Evolutionary conservation across 2,888 invertebrate genomes (phyloP).

Genomic region (Heliconius charithonia): DNA sequence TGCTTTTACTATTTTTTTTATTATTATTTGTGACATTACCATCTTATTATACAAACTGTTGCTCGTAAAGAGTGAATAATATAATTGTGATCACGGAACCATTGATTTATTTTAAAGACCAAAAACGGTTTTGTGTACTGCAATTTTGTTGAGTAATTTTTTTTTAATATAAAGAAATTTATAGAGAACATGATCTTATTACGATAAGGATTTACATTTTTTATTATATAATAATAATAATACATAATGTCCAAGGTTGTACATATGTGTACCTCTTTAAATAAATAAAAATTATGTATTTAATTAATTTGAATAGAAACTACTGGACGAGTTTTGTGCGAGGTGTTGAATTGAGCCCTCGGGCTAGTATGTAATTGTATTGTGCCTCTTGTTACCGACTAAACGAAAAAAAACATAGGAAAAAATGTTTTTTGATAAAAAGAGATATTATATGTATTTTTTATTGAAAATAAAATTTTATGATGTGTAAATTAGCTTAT

Average conservation of each 20-base stretch:
- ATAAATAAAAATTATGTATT: slow-evolving; percentile 12
- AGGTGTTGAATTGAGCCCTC: slow-evolving; percentile 2
- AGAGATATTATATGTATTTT: slow-evolving; percentile 78
- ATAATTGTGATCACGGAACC: slow-evolving; percentile 78
- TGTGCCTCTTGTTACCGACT: slow-evolving; percentile 82
- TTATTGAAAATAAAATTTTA: slow-evolving; percentile 75
- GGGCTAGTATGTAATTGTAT: slow-evolving; percentile 56
- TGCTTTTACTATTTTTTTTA: slow-evolving; percentile 25
- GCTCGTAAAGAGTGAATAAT: slow-evolving; percentile 49
- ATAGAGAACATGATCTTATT: slow-evolving; percentile 44
- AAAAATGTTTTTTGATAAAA: slow-evolving; percentile 79
- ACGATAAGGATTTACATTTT: slow-evolving; percentile 40
- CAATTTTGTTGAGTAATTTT: slow-evolving; percentile 68
- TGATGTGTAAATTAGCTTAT: slow-evolving; percentile 77
- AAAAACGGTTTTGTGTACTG: slow-evolving; percentile 67
- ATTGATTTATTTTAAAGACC: slow-evolving; percentile 75
- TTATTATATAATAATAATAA: slow-evolving; percentile 33
- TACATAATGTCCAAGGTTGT: slow-evolving; percentile 44
- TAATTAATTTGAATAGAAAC: slow-evolving; percentile 16
- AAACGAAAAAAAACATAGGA: slow-evolving; percentile 73
- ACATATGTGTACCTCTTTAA: slow-evolving; percentile 45
- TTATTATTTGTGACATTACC: slow-evolving; percentile 41
- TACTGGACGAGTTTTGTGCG: slow-evolving; percentile 15
- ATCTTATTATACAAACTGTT: slow-evolving; percentile 41
- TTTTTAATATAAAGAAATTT: slow-evolving; percentile 50